These are phyloP conservation scores for Lamellibrachia columna DNA, from an alignment of 2,888 invertebrate genomes.

Conservation along the genomic window DNA sequence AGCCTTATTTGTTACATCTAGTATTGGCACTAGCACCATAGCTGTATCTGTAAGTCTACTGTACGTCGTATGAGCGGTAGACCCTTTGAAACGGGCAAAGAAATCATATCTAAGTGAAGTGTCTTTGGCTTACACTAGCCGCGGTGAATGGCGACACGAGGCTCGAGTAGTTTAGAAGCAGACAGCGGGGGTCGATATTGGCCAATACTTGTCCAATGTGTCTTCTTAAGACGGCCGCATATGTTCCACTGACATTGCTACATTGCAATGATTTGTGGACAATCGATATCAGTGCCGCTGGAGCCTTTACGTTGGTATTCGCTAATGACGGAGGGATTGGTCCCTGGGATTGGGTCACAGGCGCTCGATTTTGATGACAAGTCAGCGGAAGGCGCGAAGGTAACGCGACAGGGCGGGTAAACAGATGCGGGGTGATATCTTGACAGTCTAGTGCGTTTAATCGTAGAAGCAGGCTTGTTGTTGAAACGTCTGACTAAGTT, in stretches of 20 bases:
- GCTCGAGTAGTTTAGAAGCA: neutral
- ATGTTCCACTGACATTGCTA: neutral
- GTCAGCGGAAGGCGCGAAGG: neutral
- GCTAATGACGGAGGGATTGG: neutral
- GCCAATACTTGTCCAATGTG: neutral
- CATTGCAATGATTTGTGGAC: neutral
- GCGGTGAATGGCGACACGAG: neutral
- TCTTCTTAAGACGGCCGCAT: neutral
- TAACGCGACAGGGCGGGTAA: no score
- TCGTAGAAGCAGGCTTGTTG: neutral
- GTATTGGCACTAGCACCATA: no score
- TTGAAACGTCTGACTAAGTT: neutral
- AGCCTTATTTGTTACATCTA: no score
- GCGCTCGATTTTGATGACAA: neutral
- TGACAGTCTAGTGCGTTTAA: no score
- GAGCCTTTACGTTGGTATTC: neutral
- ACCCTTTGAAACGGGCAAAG: no score
- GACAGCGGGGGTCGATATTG: neutral
- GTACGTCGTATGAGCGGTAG: no score
- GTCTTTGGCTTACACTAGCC: neutral
- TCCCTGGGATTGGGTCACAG: neutral
- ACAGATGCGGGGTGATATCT: no score
- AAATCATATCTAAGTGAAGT: neutral
- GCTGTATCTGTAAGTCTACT: no score
- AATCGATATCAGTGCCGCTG: neutral